phyloP scores from a whole-genome alignment of 2,113 vertebrate genomes.

The Lanius collurio region DNA sequence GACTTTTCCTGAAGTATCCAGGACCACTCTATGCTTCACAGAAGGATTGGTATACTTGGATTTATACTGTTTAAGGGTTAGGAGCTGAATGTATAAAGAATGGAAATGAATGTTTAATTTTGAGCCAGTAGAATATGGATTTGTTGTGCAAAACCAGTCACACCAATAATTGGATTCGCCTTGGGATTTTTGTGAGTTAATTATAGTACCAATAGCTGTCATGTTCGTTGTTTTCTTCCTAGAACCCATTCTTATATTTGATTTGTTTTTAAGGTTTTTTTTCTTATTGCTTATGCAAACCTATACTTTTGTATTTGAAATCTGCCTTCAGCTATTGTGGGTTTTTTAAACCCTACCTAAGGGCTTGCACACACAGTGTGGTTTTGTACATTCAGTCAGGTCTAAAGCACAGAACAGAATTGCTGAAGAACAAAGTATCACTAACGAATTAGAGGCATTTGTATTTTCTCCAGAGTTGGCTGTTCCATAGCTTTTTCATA shows the following conservation, averaged over 20 bases:
- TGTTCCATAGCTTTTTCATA: neutral
- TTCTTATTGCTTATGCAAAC: neutral
- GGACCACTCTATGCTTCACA: neutral
- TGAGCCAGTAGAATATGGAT: neutral
- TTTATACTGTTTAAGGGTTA: neutral
- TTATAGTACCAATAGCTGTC: neutral
- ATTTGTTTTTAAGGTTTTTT: neutral
- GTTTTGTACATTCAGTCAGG: neutral
- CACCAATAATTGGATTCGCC: neutral
- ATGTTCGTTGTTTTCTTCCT: neutral
- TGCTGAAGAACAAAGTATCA: neutral
- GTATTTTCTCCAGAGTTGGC: neutral
- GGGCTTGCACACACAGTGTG: neutral
- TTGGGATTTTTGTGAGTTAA: neutral
- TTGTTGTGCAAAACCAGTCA: neutral
- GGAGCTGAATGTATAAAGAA: neutral
- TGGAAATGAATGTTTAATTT: neutral
- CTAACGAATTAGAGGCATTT: neutral
- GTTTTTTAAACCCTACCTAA: neutral
- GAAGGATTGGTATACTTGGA: neutral
- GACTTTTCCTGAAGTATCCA: neutral
- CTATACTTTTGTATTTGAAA: slow-evolving; percentile 4
- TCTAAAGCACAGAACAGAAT: neutral
- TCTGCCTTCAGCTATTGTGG: neutral
- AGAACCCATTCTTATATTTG: neutral